Conservation (phyloP, 1,140 invertebrate genomes). For the Rhopalosiphum maidis region DNA sequence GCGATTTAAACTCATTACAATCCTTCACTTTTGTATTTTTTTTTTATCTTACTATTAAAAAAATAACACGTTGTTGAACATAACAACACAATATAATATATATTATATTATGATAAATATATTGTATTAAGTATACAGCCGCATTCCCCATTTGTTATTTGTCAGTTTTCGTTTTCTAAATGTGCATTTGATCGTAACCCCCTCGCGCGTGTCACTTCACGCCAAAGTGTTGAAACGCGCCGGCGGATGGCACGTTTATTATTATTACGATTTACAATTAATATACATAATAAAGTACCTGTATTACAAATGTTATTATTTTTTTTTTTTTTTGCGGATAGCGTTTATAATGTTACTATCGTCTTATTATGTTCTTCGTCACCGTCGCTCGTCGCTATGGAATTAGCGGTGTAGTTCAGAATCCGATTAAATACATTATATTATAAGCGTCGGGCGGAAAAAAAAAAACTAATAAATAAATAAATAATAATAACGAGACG, state of each 20-base stretch:
- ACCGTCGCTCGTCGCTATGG: no score
- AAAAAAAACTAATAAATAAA: neutral
- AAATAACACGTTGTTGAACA: neutral
- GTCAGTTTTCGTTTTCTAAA: neutral
- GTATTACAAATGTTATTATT: no score
- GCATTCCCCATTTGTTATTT: neutral
- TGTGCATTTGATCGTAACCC: neutral
- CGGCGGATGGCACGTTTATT: neutral
- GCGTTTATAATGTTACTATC: no score
- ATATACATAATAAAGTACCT: no score
- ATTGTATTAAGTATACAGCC: neutral
- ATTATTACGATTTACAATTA: no score
- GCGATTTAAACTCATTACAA: neutral
- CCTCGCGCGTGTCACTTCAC: neutral
- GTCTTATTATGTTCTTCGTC: no score
- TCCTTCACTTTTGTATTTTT: neutral
- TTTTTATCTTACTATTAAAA: neutral
- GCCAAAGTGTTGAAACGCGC: neutral
- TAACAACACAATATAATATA: neutral
- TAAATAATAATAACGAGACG: neutral
- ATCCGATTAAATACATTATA: neutral
- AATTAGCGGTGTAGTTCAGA: neutral
- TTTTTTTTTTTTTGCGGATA: no score
- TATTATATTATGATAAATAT: neutral
- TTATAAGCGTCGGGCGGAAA: neutral